phyloP scores from a whole-genome alignment of 2,113 vertebrate species.

The Neotoma lepida region DNA sequence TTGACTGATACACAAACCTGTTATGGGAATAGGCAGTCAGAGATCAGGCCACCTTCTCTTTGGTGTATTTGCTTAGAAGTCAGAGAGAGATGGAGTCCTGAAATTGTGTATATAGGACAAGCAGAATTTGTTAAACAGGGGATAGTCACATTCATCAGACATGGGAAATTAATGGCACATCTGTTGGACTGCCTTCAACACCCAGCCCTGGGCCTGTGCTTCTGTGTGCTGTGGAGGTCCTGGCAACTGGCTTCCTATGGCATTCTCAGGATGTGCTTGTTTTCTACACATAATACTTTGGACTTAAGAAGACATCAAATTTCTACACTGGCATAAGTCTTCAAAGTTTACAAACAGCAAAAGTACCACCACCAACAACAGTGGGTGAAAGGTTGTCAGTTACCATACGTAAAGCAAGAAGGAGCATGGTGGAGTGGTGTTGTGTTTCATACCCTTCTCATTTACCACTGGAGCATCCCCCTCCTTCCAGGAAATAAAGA shows the following conservation, averaged over 20 bases:
- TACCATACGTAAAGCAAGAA: background rate
- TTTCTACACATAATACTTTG: background rate
- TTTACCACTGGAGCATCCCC: background rate
- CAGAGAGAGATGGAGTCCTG: background rate
- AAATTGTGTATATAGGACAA: background rate
- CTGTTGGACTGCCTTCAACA: background rate
- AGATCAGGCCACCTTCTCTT: background rate
- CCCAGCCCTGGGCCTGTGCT: no score
- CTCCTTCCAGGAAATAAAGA: background rate
- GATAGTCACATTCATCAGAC: background rate
- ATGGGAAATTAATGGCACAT: background rate
- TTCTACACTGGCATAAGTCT: background rate
- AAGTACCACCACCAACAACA: background rate
- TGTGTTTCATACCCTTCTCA: no score
- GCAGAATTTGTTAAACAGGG: background rate
- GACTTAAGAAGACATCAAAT: background rate
- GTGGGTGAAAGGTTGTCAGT: background rate
- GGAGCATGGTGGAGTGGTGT: background rate
- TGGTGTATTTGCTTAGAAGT: background rate
- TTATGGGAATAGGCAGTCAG: background rate
- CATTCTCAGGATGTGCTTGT: background rate
- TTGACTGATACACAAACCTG: slow-evolving; percentile 16
- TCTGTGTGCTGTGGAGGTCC: background rate
- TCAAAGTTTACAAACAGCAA: background rate
- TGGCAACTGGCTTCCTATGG: background rate